phyloP scores from a whole-genome alignment of 2,113 vertebrate genomes.

The Sturnus vulgaris region DNA sequence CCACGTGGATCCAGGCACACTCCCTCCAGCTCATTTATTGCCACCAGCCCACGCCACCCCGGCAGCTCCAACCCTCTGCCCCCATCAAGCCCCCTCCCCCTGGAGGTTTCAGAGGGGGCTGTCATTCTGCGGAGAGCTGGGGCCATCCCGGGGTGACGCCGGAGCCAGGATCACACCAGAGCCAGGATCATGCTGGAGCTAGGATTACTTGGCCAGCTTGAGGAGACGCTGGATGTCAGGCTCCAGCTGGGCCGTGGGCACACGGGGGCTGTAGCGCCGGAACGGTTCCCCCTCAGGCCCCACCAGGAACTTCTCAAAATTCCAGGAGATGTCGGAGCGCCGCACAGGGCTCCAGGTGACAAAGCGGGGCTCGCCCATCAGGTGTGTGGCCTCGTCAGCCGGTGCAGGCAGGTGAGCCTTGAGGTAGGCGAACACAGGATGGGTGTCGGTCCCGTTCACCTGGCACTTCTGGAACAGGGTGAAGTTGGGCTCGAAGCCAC shows the following conservation, averaged over 20 bases:
- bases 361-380: slow-evolving; percentile 86
- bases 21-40: neutral
- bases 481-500: slow-evolving; percentile 86
- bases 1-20: rapidly evolving
- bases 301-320: slow-evolving; percentile 97
- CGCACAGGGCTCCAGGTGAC: slow-evolving; percentile 88
- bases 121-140: slow-evolving; percentile 85
- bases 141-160: neutral
- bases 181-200: rapidly evolving
- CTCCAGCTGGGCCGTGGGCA: slow-evolving; percentile 84
- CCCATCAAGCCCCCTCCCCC: slow-evolving; percentile 76
- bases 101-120: slow-evolving; percentile 76
- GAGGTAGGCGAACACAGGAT: slow-evolving; percentile 92
- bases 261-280: slow-evolving; percentile 90
- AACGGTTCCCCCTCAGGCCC: slow-evolving; percentile 95
- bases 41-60: rapidly evolving
- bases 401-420: slow-evolving; percentile 93
- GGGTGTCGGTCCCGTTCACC: slow-evolving; percentile 87
- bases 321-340: slow-evolving; percentile 91
- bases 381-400: slow-evolving; percentile 77
- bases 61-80: slow-evolving; percentile 36
- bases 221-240: slow-evolving; percentile 92
- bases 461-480: slow-evolving; percentile 90
- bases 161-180: neutral
- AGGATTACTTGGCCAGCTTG: slow-evolving; percentile 84